Conservation (phyloP, 2,888 invertebrate species). For the Apamea monoglypha region DNA sequence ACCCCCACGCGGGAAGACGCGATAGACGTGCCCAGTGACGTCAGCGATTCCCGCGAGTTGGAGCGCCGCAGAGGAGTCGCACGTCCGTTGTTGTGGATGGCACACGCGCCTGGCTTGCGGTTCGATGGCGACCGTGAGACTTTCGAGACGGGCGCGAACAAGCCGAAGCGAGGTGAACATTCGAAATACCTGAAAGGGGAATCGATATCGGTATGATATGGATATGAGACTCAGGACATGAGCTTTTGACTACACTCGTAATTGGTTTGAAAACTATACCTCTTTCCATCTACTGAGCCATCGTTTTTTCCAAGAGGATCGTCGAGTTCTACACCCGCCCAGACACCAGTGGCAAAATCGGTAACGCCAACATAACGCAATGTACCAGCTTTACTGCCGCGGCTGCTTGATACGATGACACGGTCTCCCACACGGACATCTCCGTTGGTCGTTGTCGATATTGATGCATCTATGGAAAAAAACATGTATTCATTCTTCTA, state of each 20-base stretch:
- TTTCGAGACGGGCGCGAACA: slow-evolving; percentile 98
- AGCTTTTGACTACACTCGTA: neutral
- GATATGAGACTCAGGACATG: neutral
- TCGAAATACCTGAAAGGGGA: slow-evolving; percentile 95
- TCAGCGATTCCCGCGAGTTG: slow-evolving; percentile 96
- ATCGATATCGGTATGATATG: slow-evolving; percentile 40
- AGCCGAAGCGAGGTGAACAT: slow-evolving; percentile 96
- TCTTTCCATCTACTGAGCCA: slow-evolving; percentile 97
- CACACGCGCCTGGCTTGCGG: slow-evolving; percentile 91
- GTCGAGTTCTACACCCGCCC: slow-evolving; percentile 99
- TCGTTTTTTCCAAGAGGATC: slow-evolving; percentile 98
- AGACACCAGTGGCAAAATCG: slow-evolving; percentile 97
- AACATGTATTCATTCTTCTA: slow-evolving; percentile 15
- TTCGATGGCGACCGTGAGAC: slow-evolving; percentile 96
- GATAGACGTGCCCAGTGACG: slow-evolving; percentile 91
- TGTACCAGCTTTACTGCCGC: slow-evolving; percentile 96
- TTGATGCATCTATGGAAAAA: slow-evolving; percentile 82
- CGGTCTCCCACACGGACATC: slow-evolving; percentile 96
- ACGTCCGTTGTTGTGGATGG: slow-evolving; percentile 91
- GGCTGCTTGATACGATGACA: slow-evolving; percentile 96
- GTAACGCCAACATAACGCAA: slow-evolving; percentile 96
- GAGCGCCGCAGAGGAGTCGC: slow-evolving; percentile 91
- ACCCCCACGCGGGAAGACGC: slow-evolving; percentile 92
- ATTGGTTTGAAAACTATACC: slow-evolving; percentile 88
- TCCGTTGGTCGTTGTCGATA: slow-evolving; percentile 87